These are phyloP conservation scores for Ischnura elegans DNA, from an alignment of 2,888 invertebrate species.

Conservation along the genomic window DNA sequence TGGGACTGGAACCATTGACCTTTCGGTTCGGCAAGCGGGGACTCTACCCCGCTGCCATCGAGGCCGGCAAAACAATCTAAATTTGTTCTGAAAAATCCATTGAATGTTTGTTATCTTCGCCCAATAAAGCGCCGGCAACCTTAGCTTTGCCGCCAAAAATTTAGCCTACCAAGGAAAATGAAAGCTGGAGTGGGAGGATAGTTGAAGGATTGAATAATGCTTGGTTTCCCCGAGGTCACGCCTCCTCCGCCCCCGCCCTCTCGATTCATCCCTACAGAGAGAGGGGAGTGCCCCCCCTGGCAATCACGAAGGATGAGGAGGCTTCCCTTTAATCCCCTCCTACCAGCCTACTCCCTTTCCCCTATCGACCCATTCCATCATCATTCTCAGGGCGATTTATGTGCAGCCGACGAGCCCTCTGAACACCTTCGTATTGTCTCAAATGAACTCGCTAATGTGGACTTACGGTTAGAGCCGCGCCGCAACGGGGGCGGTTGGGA, in stretches of 20 bases:
- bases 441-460: slow-evolving; percentile 22
- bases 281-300: neutral
- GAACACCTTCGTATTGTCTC: slow-evolving; percentile 7
- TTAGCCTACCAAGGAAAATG: no score
- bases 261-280: neutral
- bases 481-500: neutral
- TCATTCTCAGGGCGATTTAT: slow-evolving; percentile 5
- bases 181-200: neutral
- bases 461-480: neutral
- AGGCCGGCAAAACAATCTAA: no score
- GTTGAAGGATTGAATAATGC: no score
- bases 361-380: neutral
- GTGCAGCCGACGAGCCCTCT: neutral
- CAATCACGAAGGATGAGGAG: neutral
- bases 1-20: no score
- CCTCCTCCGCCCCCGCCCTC: neutral
- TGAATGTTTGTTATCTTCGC: no score
- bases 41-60: no score
- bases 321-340: neutral
- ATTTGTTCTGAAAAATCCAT: no score
- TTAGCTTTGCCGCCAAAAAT: no score
- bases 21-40: no score
- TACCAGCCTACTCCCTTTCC: neutral
- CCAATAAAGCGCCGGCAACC: no score
- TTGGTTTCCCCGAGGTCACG: slow-evolving; percentile 8